Evolutionary conservation across 2,797 vertebrate species (phyloP).

Genomic region (Tamandua tetradactyla): DNA sequence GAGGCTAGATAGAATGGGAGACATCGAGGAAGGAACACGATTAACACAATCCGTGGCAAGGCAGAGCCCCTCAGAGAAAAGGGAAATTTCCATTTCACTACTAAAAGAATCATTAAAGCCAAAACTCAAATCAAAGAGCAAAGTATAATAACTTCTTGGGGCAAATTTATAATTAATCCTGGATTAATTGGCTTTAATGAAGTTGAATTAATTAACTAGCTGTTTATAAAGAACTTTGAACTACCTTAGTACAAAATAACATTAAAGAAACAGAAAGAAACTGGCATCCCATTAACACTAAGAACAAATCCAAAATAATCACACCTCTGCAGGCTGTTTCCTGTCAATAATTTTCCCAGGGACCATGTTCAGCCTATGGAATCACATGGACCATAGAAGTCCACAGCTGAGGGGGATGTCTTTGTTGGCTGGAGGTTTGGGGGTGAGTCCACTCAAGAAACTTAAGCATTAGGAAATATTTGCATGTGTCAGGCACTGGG

Average conservation of each 20-base stretch:
- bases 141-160: conserved; percentile 78
- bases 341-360: neutral
- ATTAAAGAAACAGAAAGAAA: conserved; percentile 71
- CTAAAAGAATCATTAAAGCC: conserved; percentile 68
- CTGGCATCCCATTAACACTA: conserved; percentile 50
- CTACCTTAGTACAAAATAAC: conserved; percentile 69
- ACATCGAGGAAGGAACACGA: neutral
- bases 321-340: conserved; percentile 44
- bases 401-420: neutral
- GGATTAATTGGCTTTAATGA: conserved; percentile 81
- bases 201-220: conserved; percentile 78
- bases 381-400: neutral
- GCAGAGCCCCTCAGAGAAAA: conserved; percentile 56
- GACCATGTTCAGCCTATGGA: neutral
- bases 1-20: neutral
- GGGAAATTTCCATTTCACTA: conserved; percentile 69
- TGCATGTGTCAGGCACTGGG: neutral
- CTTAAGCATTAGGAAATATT: neutral
- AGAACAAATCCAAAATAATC: conserved; percentile 73
- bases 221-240: conserved; percentile 77
- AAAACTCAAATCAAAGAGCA: conserved; percentile 76
- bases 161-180: conserved; percentile 80
- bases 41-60: conserved; percentile 51
- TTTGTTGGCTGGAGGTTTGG: neutral
- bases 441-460: neutral